Conservation (phyloP, 2,797 vertebrate species). For the Rallus crepitans region DNA sequence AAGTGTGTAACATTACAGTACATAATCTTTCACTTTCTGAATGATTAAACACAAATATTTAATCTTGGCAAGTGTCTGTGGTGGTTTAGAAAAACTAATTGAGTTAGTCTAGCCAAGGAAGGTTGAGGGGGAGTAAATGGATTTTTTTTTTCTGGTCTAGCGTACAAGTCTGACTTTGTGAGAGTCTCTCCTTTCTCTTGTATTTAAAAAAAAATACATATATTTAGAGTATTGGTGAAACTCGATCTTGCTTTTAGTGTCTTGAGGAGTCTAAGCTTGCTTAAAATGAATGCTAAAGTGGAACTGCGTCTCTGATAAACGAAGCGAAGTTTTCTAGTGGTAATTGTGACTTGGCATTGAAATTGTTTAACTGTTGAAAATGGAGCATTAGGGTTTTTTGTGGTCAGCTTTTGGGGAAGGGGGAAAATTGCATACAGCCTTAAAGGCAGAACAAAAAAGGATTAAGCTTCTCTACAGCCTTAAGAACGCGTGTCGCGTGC, state of each 20-base stretch:
- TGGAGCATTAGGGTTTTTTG: not conserved
- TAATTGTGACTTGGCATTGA: not conserved
- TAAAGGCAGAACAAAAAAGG: not conserved
- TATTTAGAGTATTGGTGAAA: not conserved
- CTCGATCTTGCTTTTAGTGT: not conserved
- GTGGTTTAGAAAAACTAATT: constrained; percentile 49
- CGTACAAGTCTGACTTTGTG: not conserved
- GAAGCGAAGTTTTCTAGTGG: not conserved
- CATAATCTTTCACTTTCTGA: constrained; percentile 65
- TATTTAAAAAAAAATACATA: not conserved
- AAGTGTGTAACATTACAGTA: constrained; percentile 7
- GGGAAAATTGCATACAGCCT: not conserved
- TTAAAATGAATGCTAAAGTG: not conserved
- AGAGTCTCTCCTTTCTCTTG: not conserved
- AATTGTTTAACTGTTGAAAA: constrained; percentile 17
- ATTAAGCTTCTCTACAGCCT: not conserved
- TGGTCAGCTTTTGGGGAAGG: not conserved
- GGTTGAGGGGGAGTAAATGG: constrained; percentile 15
- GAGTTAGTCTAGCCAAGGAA: constrained; percentile 31
- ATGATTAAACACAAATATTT: constrained; percentile 66
- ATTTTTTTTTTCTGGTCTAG: constrained; percentile 28
- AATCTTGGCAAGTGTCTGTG: constrained; percentile 47
- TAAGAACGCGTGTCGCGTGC: not conserved
- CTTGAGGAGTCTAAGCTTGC: not conserved
- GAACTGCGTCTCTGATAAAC: not conserved